Percentiles rank a stretch among this genome's conserved stretches.
Conservation (phyloP, 2,113 vertebrate genomes). For the Phaetusa simplex region DNA sequence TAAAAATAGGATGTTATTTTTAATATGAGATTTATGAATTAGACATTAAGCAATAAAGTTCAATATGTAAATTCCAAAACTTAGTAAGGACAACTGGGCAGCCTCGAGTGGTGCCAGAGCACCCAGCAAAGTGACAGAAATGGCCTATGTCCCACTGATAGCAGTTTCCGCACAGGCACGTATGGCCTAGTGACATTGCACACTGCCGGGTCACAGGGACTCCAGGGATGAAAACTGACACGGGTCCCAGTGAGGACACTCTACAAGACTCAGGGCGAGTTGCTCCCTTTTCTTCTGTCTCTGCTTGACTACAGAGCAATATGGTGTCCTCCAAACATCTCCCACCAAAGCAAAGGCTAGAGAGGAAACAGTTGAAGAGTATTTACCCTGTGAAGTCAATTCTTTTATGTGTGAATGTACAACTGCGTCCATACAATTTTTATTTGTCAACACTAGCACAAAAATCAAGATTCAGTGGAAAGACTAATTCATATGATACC, state of each 20-base stretch:
- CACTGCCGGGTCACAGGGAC: background rate
- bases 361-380: background rate
- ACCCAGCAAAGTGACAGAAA: background rate
- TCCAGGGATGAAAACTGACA: background rate
- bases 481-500: background rate
- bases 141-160: background rate
- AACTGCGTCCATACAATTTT: background rate
- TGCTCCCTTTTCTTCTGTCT: background rate
- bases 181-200: background rate
- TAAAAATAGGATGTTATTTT: background rate
- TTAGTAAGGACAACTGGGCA: background rate
- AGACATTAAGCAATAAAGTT: background rate
- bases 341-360: background rate
- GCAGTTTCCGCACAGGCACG: accelerated
- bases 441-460: background rate
- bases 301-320: background rate
- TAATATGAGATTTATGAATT: background rate
- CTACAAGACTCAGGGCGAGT: background rate
- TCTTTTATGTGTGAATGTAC: background rate
- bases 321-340: background rate
- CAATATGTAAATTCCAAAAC: background rate
- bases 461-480: background rate
- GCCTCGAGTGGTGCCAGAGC: accelerated
- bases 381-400: background rate
- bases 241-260: background rate